phyloP scores from a whole-genome alignment of 2,113 vertebrate genomes.

The Cacatua alba region DNA sequence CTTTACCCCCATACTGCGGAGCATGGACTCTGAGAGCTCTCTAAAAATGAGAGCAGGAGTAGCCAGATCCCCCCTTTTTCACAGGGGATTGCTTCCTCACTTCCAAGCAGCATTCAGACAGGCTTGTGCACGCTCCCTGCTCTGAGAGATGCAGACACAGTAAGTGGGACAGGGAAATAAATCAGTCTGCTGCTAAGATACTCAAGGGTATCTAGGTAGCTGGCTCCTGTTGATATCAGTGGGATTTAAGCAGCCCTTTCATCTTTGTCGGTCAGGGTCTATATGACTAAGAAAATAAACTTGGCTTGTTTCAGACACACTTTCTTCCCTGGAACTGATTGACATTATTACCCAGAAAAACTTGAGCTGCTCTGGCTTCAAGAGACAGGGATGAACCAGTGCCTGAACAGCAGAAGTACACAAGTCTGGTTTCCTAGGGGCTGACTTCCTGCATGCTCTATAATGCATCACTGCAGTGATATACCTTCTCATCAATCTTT shows the following conservation, averaged over 20 bases:
- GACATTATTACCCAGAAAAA: neutral
- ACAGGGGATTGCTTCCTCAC: accelerated
- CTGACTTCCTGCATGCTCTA: neutral
- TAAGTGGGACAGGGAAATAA: neutral
- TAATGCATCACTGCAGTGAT: neutral
- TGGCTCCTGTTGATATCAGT: neutral
- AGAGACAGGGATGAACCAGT: too few species aligned
- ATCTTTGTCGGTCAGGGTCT: neutral
- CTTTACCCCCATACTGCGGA: too few species aligned
- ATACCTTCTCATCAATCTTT: neutral
- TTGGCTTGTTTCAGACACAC: neutral
- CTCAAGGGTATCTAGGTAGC: neutral
- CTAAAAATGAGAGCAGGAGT: neutral
- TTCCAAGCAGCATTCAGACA: neutral
- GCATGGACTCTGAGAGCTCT: neutral
- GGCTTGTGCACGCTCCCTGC: neutral
- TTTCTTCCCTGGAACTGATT: neutral
- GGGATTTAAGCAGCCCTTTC: neutral
- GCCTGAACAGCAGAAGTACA: neutral
- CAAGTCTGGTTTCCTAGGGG: neutral
- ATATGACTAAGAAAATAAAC: neutral
- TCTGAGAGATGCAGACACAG: neutral
- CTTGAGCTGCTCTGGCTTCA: neutral
- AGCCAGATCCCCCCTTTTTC: neutral
- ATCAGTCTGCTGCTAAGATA: neutral